Evolutionary conservation across 2,113 vertebrate genomes (phyloP).

Genomic region (Oenanthe oenanthe): DNA sequence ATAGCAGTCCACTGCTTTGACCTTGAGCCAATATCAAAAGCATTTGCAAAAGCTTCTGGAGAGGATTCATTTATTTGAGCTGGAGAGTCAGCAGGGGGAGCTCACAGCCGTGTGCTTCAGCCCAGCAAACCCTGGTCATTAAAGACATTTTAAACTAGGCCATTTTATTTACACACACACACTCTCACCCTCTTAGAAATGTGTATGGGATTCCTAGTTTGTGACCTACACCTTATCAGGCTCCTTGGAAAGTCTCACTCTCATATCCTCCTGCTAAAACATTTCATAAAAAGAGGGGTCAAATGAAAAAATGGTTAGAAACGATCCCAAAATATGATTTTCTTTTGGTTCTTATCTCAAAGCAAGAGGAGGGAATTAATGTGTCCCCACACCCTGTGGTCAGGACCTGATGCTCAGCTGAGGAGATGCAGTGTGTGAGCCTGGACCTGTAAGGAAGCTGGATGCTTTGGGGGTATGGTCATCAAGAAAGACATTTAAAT

Average conservation of each 20-base stretch:
- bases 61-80: not conserved
- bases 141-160: constrained; percentile 40
- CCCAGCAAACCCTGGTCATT: not conserved
- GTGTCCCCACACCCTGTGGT: not conserved
- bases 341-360: not conserved
- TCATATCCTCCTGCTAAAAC: not conserved
- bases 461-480: not conserved
- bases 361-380: not conserved
- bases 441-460: not conserved
- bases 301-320: not conserved
- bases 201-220: not conserved
- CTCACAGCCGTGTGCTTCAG: not conserved
- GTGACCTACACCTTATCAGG: not conserved
- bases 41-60: not conserved
- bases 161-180: constrained; percentile 36
- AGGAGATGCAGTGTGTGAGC: not conserved
- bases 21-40: constrained; percentile 62
- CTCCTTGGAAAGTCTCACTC: not conserved
- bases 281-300: not conserved
- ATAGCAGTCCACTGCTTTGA: constrained; percentile 1
- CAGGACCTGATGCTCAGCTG: not conserved
- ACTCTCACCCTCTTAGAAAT: not conserved
- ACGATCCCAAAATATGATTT: not conserved
- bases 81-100: constrained; percentile 46
- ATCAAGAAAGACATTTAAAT: not conserved